Evolutionary conservation across 2,113 vertebrate genomes (phyloP).

Genomic region (Galeopterus variegatus): DNA sequence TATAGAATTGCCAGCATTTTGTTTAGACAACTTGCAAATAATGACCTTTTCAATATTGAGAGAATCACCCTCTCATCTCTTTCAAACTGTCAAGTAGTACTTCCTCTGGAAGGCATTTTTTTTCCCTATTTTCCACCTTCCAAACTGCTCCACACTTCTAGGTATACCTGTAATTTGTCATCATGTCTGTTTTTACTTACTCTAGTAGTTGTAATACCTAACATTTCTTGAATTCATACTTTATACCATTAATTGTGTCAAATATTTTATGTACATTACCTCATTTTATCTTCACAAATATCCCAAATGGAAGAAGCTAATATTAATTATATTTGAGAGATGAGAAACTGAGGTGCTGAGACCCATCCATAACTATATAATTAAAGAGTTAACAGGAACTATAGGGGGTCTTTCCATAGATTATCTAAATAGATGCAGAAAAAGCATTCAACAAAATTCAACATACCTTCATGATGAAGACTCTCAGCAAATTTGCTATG

Average conservation of each 20-base stretch:
- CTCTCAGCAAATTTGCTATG: no score
- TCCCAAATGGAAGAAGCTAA: background rate
- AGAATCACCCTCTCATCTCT: background rate
- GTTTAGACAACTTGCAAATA: background rate
- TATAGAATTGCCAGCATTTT: constrained; percentile 59
- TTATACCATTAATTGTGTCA: background rate
- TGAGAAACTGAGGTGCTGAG: background rate
- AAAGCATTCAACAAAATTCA: no score
- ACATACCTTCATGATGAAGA: no score
- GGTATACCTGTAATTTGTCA: background rate
- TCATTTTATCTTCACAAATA: background rate
- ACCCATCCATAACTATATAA: background rate
- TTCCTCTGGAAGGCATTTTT: background rate
- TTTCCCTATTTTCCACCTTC: background rate
- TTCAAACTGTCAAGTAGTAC: background rate
- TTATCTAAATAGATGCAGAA: no score
- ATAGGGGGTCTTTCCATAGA: background rate
- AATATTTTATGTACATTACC: background rate
- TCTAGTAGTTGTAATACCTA: background rate
- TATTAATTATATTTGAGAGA: background rate
- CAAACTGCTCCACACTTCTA: background rate
- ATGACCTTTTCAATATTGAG: background rate
- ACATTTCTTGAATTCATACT: background rate
- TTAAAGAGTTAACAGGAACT: background rate
- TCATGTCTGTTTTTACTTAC: background rate